Conservation (phyloP, 1,140 invertebrate genomes). For the Cataglyphis hispanica region DNA sequence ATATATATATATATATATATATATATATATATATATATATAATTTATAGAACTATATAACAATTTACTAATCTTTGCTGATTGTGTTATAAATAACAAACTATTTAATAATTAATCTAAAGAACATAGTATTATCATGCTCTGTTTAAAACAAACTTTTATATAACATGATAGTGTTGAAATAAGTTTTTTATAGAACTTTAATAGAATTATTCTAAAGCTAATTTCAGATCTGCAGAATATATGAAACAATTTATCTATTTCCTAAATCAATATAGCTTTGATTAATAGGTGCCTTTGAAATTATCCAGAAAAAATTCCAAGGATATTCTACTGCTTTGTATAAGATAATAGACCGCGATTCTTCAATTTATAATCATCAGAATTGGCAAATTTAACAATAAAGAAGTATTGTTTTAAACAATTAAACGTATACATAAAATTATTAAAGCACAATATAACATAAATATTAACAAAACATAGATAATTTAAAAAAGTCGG, state of each 20-base stretch:
- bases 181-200: not conserved
- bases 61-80: not conserved
- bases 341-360: not conserved
- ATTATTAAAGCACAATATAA: not conserved
- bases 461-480: not conserved
- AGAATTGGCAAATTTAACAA: not conserved
- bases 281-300: slow-evolving; percentile 48
- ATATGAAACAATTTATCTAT: not conserved
- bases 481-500: not conserved
- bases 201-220: slow-evolving; percentile 16
- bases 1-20: not conserved
- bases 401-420: not conserved
- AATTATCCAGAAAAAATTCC: not conserved
- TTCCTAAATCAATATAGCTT: slow-evolving; percentile 12
- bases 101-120: slow-evolving; percentile 19
- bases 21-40: not conserved
- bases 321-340: not conserved
- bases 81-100: slow-evolving; percentile 11
- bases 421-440: not conserved
- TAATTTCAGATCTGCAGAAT: not conserved
- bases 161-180: not conserved
- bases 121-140: not conserved
- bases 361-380: not conserved
- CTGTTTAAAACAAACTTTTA: not conserved
- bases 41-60: not conserved